Percentiles rank a stretch among this genome's conserved stretches.
Evolutionary conservation across 2,888 invertebrate genomes (phyloP).

Genomic region (Athalia rosae): DNA sequence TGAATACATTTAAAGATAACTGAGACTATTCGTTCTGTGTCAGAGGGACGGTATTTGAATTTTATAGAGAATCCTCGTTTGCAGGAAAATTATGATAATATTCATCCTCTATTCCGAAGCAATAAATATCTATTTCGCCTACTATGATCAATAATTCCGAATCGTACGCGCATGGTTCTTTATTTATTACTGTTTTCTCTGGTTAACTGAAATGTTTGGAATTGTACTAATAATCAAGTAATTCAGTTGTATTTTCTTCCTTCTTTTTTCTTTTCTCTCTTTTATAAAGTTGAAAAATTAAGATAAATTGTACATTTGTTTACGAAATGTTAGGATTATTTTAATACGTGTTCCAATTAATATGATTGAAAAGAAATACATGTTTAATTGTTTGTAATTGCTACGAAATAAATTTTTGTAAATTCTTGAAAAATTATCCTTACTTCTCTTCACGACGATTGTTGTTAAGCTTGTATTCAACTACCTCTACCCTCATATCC

Average conservation of each 20-base stretch:
- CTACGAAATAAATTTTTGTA: constrained; percentile 41
- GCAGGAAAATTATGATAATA: background rate
- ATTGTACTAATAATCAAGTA: constrained; percentile 16
- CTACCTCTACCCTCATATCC: no score
- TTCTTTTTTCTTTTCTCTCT: background rate
- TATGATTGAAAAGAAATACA: constrained; percentile 17
- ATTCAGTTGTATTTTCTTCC: background rate
- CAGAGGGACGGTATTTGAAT: background rate
- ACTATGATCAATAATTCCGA: constrained; percentile 26
- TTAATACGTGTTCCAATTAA: constrained; percentile 15
- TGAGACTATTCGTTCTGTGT: background rate
- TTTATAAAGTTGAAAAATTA: constrained; percentile 16
- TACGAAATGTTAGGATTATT: constrained; percentile 27
- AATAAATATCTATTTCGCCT: constrained; percentile 3
- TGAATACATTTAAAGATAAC: background rate
- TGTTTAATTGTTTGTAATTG: constrained; percentile 42
- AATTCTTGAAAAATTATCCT: constrained; percentile 4
- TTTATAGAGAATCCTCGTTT: background rate
- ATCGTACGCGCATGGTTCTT: background rate
- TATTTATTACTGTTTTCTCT: no score
- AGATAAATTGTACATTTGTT: constrained; percentile 22
- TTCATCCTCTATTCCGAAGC: background rate
- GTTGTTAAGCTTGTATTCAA: no score
- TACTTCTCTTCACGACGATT: no score
- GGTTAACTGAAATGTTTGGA: background rate